phyloP scores from a whole-genome alignment of 2,888 invertebrate genomes.

The Selenia dentaria region DNA sequence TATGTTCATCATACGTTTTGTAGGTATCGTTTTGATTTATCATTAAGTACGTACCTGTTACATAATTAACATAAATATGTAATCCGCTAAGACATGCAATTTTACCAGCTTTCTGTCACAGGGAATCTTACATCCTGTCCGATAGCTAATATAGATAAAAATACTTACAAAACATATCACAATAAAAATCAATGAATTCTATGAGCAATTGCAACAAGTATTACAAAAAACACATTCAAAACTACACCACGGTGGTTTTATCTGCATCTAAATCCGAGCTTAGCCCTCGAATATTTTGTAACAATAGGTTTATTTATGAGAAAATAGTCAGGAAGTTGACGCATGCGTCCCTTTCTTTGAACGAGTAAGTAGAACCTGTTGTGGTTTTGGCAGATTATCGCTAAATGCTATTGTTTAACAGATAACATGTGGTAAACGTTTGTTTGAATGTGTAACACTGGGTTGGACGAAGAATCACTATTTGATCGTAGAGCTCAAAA shows the following conservation, averaged over 20 bases:
- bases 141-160: too few species aligned
- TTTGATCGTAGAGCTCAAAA: too few species aligned
- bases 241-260: constrained; percentile 50
- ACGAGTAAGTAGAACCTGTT: constrained; percentile 48
- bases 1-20: too few species aligned
- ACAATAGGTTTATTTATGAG: constrained; percentile 42
- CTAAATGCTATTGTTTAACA: constrained; percentile 54
- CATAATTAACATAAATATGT: too few species aligned
- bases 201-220: constrained; percentile 1
- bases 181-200: constrained; percentile 4
- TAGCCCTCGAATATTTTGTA: constrained; percentile 37
- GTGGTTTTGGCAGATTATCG: constrained; percentile 47
- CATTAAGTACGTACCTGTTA: too few species aligned
- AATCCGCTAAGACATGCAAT: too few species aligned
- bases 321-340: constrained; percentile 71
- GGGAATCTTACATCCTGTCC: too few species aligned
- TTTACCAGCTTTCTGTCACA: too few species aligned
- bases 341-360: constrained; percentile 55
- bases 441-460: constrained; percentile 24
- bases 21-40: too few species aligned
- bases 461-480: not conserved
- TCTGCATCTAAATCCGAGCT: constrained; percentile 55
- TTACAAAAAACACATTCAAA: constrained; percentile 21
- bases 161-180: too few species aligned
- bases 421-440: constrained; percentile 55